phyloP scores from a whole-genome alignment of 2,797 vertebrate species.

The Etheostoma nigrum region DNA sequence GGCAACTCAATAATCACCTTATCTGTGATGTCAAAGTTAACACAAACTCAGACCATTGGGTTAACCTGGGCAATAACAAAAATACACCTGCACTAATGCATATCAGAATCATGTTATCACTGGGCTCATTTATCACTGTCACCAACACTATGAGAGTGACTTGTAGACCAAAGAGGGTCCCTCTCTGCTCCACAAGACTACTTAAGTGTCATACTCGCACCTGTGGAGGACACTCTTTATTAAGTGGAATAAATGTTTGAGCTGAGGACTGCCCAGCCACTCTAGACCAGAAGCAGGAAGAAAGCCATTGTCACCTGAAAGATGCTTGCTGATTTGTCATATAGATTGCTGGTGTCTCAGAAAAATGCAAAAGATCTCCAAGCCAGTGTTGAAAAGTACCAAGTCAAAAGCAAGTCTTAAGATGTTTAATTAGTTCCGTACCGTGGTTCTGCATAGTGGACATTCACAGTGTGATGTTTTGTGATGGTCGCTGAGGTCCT shows the following conservation, averaged over 20 bases:
- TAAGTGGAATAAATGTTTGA: slow-evolving; percentile 19
- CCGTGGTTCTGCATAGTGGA: not conserved
- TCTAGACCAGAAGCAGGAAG: not conserved
- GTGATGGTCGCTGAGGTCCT: not conserved
- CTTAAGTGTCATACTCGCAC: not conserved
- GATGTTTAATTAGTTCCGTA: not conserved
- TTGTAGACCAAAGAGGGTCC: not conserved
- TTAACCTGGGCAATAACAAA: not conserved
- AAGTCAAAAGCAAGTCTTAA: not conserved
- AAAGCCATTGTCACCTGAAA: not conserved
- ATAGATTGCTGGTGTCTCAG: not conserved
- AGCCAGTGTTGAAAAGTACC: not conserved
- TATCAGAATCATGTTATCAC: slow-evolving; percentile 5
- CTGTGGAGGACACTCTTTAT: slow-evolving; percentile 18
- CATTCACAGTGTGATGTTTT: not conserved
- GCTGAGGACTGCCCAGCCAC: not conserved
- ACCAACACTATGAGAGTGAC: slow-evolving; percentile 4
- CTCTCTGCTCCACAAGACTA: not conserved
- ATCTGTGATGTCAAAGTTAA: slow-evolving; percentile 22
- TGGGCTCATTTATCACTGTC: not conserved
- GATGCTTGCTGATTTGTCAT: not conserved
- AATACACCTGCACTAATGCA: not conserved
- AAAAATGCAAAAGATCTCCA: too few species aligned
- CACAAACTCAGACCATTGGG: slow-evolving; percentile 6
- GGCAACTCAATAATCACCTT: slow-evolving; percentile 30